Base-by-base conservation (phyloP, 2,888 invertebrate species). In the Cenopis cana region DNA sequence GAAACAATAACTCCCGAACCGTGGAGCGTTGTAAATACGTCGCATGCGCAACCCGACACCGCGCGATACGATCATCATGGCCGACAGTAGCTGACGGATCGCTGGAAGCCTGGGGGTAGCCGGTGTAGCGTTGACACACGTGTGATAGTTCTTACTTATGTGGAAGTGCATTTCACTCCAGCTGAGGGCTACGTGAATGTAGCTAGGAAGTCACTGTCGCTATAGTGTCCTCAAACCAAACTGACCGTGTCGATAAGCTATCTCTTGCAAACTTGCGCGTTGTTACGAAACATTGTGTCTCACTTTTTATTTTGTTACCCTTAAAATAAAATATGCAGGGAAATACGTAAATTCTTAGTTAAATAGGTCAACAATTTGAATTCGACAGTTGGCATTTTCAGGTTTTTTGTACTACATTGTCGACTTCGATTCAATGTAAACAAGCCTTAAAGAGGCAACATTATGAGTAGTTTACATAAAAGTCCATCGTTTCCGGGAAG, bases 11-110 rank as follows among this genome's bases (percentile, higher is more conserved):
- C 60, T 66, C 61, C 62, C 50, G 18, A 60, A 61, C 64, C 24
- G 24, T 29, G 29, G 41, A 17, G 77, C 74, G 61, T 78, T 79
- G 76, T 80, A 79, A 80, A 81, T 74, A 72, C 74, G 76, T 76
- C 78, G 78, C 76, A 61, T 41, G 76, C 76, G 83, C 75, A 84
- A 85, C 83, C 80, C 69, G 82, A 85, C 80, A 82, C 85, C 77
- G 74, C 60, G 41, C 73, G 84, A 84, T 85, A 79, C 69, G 70
- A 84, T 84, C 83, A 76, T 70, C 74, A 72, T 73, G 77, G 74
- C 73, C 75, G 74, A 72, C 74, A 68, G 74, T 75, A 74, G 74
- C 75, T 75, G 71, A 70, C 65, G 65, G 75, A 74, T 74, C 73
- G 74, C 77, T 78, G 76, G 78, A 79, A 79, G 78, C 78, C 59